Conservation (phyloP, 1,140 invertebrate genomes). For the Protaetia brevitarsis region DNA sequence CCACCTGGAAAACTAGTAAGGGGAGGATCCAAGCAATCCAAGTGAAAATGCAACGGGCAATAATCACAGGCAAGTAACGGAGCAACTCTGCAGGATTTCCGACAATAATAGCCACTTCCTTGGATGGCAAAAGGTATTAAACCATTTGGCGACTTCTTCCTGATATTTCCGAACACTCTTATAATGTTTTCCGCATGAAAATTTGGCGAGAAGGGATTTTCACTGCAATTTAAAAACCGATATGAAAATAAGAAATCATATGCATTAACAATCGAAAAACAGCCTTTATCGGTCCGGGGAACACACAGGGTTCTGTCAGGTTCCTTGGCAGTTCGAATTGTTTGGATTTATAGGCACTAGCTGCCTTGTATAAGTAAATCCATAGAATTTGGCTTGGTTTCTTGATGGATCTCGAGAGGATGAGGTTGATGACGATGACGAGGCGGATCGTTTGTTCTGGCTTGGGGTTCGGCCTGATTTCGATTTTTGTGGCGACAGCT, state of each 20-base stretch:
- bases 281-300: constrained; percentile 79
- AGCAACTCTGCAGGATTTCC: constrained; percentile 75
- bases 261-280: constrained; percentile 6
- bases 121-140: constrained; percentile 63
- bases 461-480: constrained; percentile 9
- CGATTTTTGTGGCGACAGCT: constrained; percentile 56
- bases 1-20: constrained; percentile 81
- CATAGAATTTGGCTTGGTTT: constrained; percentile 58
- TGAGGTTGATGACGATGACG: background rate
- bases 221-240: constrained; percentile 24
- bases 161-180: constrained; percentile 32
- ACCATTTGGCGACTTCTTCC: constrained; percentile 29
- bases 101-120: constrained; percentile 80
- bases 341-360: constrained; percentile 77
- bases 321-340: constrained; percentile 85
- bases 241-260: background rate
- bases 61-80: constrained; percentile 91
- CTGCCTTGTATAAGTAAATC: constrained; percentile 75
- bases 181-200: constrained; percentile 26
- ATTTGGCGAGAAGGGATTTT: constrained; percentile 26
- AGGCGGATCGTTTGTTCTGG: constrained; percentile 34
- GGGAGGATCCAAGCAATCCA: constrained; percentile 92
- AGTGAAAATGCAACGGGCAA: constrained; percentile 85
- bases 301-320: constrained; percentile 70
- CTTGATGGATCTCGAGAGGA: constrained; percentile 44